These are phyloP conservation scores for Aix galericulata DNA, from an alignment of 2,113 vertebrate species.

Conservation along the genomic window DNA sequence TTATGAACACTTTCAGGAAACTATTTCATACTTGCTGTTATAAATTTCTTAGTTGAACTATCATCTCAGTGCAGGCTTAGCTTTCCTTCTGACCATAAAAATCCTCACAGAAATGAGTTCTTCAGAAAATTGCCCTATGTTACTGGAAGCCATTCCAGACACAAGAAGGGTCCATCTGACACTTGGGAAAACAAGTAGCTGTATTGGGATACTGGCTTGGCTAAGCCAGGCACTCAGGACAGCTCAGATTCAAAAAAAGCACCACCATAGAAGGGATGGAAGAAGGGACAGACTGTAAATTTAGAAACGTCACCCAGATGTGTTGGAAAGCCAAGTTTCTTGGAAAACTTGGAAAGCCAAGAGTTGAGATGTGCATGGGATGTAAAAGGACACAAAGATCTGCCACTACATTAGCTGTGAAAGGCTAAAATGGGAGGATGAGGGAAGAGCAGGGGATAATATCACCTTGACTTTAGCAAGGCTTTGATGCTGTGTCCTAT, in stretches of 20 bases:
- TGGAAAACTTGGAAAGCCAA: too few relatives aligned
- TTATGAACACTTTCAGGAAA: neutral
- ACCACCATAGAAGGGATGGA: rapidly evolving
- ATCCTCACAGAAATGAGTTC: neutral
- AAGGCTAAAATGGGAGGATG: neutral
- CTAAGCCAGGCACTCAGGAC: neutral
- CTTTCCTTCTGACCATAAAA: neutral
- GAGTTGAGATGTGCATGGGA: neutral
- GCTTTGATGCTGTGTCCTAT: neutral
- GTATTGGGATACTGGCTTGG: neutral
- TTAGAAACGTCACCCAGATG: neutral
- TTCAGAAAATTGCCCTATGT: neutral
- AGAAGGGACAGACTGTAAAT: neutral
- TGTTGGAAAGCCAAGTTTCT: neutral
- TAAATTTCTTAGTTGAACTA: neutral
- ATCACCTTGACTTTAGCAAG: neutral
- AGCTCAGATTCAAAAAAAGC: neutral
- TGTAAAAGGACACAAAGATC: neutral
- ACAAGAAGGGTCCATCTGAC: neutral
- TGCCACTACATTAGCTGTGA: neutral
- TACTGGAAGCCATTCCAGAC: neutral
- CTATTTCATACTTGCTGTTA: neutral
- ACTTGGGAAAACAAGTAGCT: neutral
- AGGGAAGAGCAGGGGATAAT: neutral
- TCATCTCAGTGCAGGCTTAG: neutral